Evolutionary conservation across 2,888 invertebrate genomes (phyloP), one percentile per base, ranked within the genome.

Genomic region (Heliconius charithonia): DNA sequence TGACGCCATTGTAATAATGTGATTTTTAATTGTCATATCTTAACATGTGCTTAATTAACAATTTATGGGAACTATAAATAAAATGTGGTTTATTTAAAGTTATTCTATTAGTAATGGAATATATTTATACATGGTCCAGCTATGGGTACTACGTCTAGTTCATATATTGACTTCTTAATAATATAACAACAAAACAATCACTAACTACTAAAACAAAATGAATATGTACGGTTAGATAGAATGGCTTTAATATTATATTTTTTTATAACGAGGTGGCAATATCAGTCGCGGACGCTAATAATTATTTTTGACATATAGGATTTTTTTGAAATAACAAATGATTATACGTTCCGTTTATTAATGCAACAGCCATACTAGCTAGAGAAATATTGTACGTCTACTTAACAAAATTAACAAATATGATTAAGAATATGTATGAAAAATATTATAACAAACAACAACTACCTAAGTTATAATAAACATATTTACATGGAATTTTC

Each of bases 1-100:
- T 83, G 83, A 84, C 83, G 84, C 82, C 83, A 84, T 83, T 82
- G 81, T 79, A 83, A 81, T 83, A 80, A 82, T 80, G 81, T 79
- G 79, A 81, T 84, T 84, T 84, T 83, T 80, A 81, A 81, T 79
- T 78, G 69, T 45, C 74, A 69, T 56, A 41, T 56, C 73, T 76
- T 62, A 62, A 79, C 73, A 79, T 73, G 71, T 75, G 76, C 67
- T 79, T 73, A 70, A 51, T 65, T 66, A 74, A 51, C 63, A 45
- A 63, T 65, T 74, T 41, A 59, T 72, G 56, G 4, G 12, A 59
- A 32, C 32, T 59, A 32, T 32, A 56, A 69, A 69, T 69, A 69
- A 7, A 41, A 25, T 69, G 41, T 13, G 13, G 9, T n/a, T 41
- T 41, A 41, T 10, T 69, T 69, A 25, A 69, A n/a, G n/a, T 32